Conservation (phyloP, 2,888 invertebrate species). For the Tolmerus cingulatus region DNA sequence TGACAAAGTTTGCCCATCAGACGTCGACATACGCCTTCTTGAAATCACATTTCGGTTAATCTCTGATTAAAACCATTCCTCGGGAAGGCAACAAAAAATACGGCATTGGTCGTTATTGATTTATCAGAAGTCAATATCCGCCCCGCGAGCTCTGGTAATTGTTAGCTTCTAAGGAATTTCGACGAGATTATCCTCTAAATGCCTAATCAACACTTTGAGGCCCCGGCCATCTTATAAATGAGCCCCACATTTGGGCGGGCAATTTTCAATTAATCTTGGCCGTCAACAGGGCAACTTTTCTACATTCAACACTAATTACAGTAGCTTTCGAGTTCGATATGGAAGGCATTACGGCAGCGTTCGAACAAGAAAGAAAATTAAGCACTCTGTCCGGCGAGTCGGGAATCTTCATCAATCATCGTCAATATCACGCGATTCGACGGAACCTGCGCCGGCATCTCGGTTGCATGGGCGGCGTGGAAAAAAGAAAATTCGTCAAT, state of each 20-base stretch:
- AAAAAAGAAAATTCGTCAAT: constrained; percentile 8
- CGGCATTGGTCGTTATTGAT: not conserved
- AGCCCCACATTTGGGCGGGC: constrained; percentile 44
- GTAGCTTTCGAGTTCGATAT: constrained; percentile 40
- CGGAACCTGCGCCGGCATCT: not conserved
- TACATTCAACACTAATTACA: constrained; percentile 48
- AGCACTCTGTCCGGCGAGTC: constrained; percentile 43
- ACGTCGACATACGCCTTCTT: not conserved
- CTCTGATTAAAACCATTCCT: not conserved
- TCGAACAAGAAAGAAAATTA: constrained; percentile 31
- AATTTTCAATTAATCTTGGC: constrained; percentile 48
- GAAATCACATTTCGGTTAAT: not conserved
- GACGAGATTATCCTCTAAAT: constrained; percentile 29
- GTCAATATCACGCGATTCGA: constrained; percentile 42
- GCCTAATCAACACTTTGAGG: constrained; percentile 47
- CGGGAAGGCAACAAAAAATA: not conserved
- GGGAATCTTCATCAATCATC: constrained; percentile 46
- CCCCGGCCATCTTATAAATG: constrained; percentile 45
- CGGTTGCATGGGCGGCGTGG: not conserved
- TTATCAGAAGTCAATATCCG: not conserved
- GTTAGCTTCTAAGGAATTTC: not conserved
- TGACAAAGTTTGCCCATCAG: not conserved
- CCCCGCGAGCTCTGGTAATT: not conserved
- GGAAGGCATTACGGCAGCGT: constrained; percentile 12
- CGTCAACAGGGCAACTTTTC: constrained; percentile 47